Evolutionary conservation across 1,140 invertebrate species (phyloP), one percentile per base, ranked within the genome.

Genomic region (Ectropis grisescens): DNA sequence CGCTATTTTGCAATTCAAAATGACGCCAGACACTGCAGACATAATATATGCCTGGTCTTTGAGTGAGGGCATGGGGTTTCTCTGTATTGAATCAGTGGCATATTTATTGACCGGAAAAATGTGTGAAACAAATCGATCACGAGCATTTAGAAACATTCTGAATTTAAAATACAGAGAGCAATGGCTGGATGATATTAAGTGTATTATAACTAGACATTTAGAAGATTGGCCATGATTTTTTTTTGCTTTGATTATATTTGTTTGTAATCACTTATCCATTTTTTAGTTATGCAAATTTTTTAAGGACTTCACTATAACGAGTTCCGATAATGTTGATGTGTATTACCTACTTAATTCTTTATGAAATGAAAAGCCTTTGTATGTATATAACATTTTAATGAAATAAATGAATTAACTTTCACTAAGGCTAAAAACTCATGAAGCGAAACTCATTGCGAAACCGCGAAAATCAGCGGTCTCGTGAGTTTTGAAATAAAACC

Each of bases 21-120:
- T 87, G 28, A 61, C 49, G 2, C 55, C 69, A 2, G 48, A 65
- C 13, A 84, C 76, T 15, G 82, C 82, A 3, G 82, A 84, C 40
- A 69, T 65, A 31, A 84, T 86, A 37, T 86, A 86, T 42, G 66
- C 81, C 28, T 87, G 85, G 85, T 86, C 84, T 1, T 41, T 87
- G 10, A 70, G 82, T 41, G 85, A 86, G 2, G 76, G 83, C 1
- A 85, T 85, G 54, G 84, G 85, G 33, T 76, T 85, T 27, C 64
- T 87, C 11, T 78, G 85, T 42, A 71, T 85, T 1, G 85, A 87
- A 62, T 66, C 78, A n/a, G 70, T 85, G 1, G 84, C 83, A 4
- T 86, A 75, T 57, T 71, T 85, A 10, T 47, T 87, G 16, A 82
- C 78, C 13, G 82, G 67, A 0, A 58, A 79, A 31, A 82, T 85